Percentiles rank a stretch among this genome's conserved stretches.
Evolutionary conservation across 2,888 invertebrate species (phyloP).

Genomic region (Meiosimyza decipiens): DNA sequence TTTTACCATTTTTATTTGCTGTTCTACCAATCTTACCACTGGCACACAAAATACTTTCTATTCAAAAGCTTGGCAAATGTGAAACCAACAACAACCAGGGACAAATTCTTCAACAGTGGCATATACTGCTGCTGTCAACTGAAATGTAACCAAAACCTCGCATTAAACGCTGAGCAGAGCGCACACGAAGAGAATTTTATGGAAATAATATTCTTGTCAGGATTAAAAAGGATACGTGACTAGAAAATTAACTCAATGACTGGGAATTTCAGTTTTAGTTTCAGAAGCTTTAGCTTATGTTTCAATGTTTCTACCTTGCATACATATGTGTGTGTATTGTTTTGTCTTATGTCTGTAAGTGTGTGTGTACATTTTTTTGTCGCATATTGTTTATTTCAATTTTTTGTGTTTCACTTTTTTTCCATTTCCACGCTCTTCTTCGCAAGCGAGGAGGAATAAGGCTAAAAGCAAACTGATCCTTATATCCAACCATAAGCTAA

Average conservation of each 20-base stretch:
- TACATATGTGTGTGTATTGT: conserved; percentile 4
- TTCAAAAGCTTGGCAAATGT: conserved; percentile 4
- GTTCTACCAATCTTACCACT: too few species aligned
- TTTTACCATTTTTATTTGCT: too few species aligned
- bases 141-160: conserved; percentile 35
- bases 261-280: conserved; percentile 24
- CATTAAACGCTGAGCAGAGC: conserved; percentile 24
- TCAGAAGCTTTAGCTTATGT: neutral
- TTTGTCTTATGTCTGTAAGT: neutral
- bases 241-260: conserved; percentile 62
- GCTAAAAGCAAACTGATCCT: conserved; percentile 27
- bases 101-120: neutral
- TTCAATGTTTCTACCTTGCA: neutral
- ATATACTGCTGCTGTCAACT: neutral
- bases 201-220: conserved; percentile 67
- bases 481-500: conserved; percentile 25
- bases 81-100: neutral
- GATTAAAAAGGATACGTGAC: conserved; percentile 67
- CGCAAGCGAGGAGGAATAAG: neutral
- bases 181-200: conserved; percentile 52
- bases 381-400: conserved; percentile 33
- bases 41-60: conserved; percentile 6
- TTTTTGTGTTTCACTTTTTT: neutral
- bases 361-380: conserved; percentile 12
- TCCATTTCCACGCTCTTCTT: neutral